Evolutionary conservation across 2,797 vertebrate genomes (phyloP).

Genomic region (Atherinosoma microstoma): DNA sequence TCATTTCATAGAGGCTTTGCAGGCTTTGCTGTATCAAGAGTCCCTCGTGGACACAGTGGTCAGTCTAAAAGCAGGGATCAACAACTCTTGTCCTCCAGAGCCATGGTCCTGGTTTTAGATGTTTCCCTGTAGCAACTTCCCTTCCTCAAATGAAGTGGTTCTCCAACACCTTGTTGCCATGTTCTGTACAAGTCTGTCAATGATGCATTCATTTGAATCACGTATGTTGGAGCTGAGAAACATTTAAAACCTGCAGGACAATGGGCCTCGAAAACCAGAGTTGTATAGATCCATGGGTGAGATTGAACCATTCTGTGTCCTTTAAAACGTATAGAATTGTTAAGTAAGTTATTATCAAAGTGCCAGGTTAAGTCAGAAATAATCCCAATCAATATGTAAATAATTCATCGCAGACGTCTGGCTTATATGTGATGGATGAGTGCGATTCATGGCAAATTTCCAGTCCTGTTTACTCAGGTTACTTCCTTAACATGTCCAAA

Average conservation of each 20-base stretch:
- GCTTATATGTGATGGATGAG: neutral
- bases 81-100: neutral
- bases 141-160: neutral
- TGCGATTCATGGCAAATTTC: neutral
- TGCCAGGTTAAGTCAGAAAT: too few species aligned
- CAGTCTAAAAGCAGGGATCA: too few species aligned
- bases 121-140: too few species aligned
- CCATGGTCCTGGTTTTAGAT: neutral
- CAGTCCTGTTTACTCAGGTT: neutral
- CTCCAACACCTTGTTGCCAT: neutral
- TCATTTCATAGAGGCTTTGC: slow-evolving; percentile 6
- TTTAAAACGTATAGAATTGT: neutral
- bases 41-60: neutral
- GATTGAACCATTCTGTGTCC: neutral
- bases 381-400: too few species aligned
- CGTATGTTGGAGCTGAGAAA: neutral
- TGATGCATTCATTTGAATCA: neutral
- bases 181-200: too few species aligned
- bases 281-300: neutral
- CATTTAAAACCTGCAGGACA: neutral
- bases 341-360: neutral
- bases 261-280: neutral
- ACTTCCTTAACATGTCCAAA: neutral
- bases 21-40: neutral
- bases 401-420: too few species aligned